Evolutionary conservation across 2,888 invertebrate genomes (phyloP).

Genomic region (Eristalinus aeneus): DNA sequence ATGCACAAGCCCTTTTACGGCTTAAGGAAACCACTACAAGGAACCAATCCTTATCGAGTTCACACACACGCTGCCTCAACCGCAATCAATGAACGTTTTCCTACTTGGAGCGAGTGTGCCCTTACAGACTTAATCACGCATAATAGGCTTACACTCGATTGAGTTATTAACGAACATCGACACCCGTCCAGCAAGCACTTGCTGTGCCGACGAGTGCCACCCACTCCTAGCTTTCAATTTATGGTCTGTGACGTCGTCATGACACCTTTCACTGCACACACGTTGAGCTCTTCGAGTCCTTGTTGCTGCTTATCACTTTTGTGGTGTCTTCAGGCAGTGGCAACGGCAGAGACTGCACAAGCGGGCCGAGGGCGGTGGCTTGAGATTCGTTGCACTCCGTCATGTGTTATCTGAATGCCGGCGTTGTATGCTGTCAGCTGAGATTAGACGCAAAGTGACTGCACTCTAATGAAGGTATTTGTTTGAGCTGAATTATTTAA

Average conservation of each 20-base stretch:
- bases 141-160: conserved; percentile 33
- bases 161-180: conserved; percentile 30
- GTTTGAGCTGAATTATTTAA: no score
- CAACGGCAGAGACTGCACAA: not conserved
- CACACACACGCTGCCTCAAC: not conserved
- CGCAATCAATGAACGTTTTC: not conserved
- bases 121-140: conserved; percentile 5
- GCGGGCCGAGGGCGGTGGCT: not conserved
- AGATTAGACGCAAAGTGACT: conserved; percentile 29
- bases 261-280: not conserved
- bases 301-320: not conserved
- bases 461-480: conserved; percentile 46
- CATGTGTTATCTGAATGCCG: not conserved
- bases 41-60: not conserved
- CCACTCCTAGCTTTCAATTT: not conserved
- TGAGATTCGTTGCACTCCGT: not conserved
- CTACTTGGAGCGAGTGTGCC: not conserved
- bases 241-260: not conserved
- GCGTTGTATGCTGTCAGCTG: not conserved
- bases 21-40: not conserved
- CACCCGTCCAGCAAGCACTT: not conserved
- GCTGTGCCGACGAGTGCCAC: not conserved
- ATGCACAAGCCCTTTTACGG: not conserved
- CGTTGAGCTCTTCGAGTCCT: not conserved
- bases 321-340: not conserved